Evolutionary conservation across 2,888 invertebrate genomes (phyloP).

Genomic region (Formica aserva): DNA sequence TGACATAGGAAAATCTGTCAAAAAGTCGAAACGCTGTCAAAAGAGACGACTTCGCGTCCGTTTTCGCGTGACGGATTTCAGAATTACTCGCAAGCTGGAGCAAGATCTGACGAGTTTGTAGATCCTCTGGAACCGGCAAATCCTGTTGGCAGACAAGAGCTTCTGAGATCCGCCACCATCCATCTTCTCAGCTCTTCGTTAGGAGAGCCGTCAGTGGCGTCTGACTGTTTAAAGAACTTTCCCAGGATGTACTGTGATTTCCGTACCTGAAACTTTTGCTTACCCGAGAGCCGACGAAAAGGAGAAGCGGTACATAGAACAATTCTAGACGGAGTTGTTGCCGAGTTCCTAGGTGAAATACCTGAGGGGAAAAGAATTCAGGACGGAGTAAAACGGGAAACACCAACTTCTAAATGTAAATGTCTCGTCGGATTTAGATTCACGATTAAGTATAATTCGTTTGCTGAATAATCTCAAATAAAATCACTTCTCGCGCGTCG

Average conservation of each 20-base stretch:
- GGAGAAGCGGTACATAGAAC: constrained; percentile 52
- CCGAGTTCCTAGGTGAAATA: constrained; percentile 46
- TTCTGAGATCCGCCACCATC: constrained; percentile 54
- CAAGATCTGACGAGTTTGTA: constrained; percentile 56
- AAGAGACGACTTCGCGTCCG: neutral
- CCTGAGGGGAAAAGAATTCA: constrained; percentile 49
- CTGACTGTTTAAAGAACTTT: constrained; percentile 65
- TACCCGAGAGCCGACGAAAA: constrained; percentile 50
- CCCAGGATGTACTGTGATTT: constrained; percentile 59
- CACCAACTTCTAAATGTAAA: constrained; percentile 42
- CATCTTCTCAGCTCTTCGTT: constrained; percentile 64
- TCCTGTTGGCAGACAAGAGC: constrained; percentile 62
- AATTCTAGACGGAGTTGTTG: constrained; percentile 51
- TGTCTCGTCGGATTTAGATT: constrained; percentile 40
- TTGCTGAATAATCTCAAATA: constrained; percentile 3
- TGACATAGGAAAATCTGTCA: neutral
- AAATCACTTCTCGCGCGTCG: neutral
- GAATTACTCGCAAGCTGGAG: constrained; percentile 38
- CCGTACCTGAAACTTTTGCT: constrained; percentile 55
- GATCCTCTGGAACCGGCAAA: constrained; percentile 54
- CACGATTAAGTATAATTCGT: constrained; percentile 37
- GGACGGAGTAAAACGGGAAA: constrained; percentile 22
- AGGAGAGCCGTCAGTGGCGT: constrained; percentile 60
- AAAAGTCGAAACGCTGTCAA: constrained; percentile 14
- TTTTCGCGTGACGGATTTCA: constrained; percentile 16